Percentiles rank a stretch among this genome's conserved stretches.
Conservation (phyloP, 2,797 vertebrate species). For the Otolemur crassicaudatus region DNA sequence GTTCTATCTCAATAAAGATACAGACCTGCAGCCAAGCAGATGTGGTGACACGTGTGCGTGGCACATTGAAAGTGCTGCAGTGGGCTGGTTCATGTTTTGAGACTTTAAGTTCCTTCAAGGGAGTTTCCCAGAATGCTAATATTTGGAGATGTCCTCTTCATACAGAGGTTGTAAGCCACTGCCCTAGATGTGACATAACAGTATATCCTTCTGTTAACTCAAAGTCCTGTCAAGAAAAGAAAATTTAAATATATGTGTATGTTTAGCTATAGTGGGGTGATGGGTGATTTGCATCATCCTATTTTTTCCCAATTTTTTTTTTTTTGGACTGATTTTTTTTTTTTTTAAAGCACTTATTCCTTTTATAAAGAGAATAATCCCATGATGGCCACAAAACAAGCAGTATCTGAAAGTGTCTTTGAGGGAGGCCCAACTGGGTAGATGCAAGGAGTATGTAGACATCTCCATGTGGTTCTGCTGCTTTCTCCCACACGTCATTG, state of each 20-base stretch:
- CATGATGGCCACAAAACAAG: not conserved
- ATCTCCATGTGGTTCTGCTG: not conserved
- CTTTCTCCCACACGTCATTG: too few relatives aligned
- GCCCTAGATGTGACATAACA: not conserved
- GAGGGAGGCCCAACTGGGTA: not conserved
- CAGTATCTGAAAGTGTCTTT: not conserved
- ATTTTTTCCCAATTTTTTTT: not conserved
- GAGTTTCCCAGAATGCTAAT: not conserved
- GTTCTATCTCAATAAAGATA: not conserved
- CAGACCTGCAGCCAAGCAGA: not conserved
- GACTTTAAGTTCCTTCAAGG: not conserved
- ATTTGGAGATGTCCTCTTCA: conserved; percentile 10
- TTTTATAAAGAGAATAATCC: conserved; percentile 26
- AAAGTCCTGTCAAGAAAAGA: not conserved
- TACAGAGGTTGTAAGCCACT: not conserved
- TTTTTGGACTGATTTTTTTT: too few relatives aligned
- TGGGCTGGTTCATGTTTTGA: not conserved
- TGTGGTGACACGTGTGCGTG: not conserved
- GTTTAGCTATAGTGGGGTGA: not conserved
- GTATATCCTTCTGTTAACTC: not conserved
- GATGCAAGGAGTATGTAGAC: fast-evolving
- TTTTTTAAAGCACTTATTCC: not conserved
- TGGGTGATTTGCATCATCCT: not conserved
- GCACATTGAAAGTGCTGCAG: not conserved
- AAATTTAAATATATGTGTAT: not conserved